Evolutionary conservation across 1,140 invertebrate genomes (phyloP).

Genomic region (Aphelenchoides besseyi): DNA sequence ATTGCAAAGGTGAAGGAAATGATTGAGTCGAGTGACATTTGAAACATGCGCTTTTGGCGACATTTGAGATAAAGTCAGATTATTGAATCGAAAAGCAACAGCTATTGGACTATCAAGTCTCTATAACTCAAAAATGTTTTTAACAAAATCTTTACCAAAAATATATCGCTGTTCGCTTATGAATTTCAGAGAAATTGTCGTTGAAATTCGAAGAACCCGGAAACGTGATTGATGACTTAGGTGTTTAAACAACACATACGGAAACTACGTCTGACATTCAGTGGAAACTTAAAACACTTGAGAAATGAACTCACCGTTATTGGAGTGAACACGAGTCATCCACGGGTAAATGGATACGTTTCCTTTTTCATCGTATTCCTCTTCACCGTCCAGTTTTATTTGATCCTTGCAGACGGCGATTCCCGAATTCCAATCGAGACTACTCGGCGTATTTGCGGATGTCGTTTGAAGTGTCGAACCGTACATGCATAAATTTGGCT

Average conservation of each 20-base stretch:
- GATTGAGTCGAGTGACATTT: not conserved
- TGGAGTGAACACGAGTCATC: conserved; percentile 20
- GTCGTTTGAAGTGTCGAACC: conserved; percentile 10
- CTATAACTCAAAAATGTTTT: no score
- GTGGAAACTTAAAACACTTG: no score
- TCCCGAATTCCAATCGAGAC: not conserved
- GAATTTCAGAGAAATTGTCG: no score
- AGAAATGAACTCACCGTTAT: conserved; percentile 8
- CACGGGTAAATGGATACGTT: not conserved
- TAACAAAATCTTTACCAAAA: no score
- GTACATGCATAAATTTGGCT: conserved; percentile 14
- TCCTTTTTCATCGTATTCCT: not conserved
- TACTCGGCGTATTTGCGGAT: conserved; percentile 1
- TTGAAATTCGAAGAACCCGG: no score
- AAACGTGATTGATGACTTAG: no score
- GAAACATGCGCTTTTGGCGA: not conserved
- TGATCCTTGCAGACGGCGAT: not conserved
- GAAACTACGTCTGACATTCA: no score
- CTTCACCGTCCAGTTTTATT: conserved; percentile 6
- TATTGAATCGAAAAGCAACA: no score
- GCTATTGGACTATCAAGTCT: no score
- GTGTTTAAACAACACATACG: no score
- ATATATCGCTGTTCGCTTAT: no score
- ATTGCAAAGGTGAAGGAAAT: not conserved
- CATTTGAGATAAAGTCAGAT: not conserved